Evolutionary conservation across 1,140 invertebrate species (phyloP).

Genomic region (Choristoneura fumiferana): DNA sequence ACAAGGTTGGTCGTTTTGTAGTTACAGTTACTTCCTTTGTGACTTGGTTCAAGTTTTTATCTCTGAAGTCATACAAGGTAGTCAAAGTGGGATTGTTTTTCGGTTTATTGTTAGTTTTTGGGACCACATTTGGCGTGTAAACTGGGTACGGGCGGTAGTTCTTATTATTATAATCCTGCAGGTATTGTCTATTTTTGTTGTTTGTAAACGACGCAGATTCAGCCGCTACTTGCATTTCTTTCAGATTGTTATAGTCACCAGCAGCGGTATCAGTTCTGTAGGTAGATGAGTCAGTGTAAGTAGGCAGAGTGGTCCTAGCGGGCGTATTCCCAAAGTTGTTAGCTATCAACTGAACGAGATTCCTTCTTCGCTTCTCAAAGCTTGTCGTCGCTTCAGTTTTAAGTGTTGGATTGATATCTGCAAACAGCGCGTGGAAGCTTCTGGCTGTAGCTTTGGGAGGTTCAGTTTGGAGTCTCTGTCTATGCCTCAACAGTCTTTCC

Average conservation of each 20-base stretch:
- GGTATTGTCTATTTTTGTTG: slow-evolving; percentile 70
- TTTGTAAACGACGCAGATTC: slow-evolving; percentile 87
- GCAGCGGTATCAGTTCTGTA: slow-evolving; percentile 47
- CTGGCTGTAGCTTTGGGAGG: slow-evolving; percentile 47
- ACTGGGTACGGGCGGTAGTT: slow-evolving; percentile 65
- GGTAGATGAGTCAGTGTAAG: slow-evolving; percentile 57
- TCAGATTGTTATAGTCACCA: slow-evolving; percentile 57
- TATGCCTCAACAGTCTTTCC: slow-evolving; percentile 54
- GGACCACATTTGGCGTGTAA: slow-evolving; percentile 53
- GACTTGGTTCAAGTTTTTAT: slow-evolving; percentile 43
- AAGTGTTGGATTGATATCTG: slow-evolving; percentile 49
- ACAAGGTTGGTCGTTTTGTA: slow-evolving; percentile 62
- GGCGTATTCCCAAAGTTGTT: slow-evolving; percentile 59
- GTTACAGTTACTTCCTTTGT: slow-evolving; percentile 38
- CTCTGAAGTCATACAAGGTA: slow-evolving; percentile 62
- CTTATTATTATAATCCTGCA: slow-evolving; percentile 64
- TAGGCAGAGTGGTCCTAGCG: slow-evolving; percentile 47
- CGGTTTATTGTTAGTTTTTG: slow-evolving; percentile 39
- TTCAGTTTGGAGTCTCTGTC: slow-evolving; percentile 53
- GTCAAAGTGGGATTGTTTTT: slow-evolving; percentile 59
- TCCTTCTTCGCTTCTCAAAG: slow-evolving; percentile 60
- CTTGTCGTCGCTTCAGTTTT: slow-evolving; percentile 51
- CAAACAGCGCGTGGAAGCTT: slow-evolving; percentile 54
- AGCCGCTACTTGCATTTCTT: slow-evolving; percentile 85
- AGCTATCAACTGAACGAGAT: slow-evolving; percentile 60